Base-by-base conservation (phyloP, 1,140 invertebrate species). In the Carcinoscorpius rotundicauda region DNA sequence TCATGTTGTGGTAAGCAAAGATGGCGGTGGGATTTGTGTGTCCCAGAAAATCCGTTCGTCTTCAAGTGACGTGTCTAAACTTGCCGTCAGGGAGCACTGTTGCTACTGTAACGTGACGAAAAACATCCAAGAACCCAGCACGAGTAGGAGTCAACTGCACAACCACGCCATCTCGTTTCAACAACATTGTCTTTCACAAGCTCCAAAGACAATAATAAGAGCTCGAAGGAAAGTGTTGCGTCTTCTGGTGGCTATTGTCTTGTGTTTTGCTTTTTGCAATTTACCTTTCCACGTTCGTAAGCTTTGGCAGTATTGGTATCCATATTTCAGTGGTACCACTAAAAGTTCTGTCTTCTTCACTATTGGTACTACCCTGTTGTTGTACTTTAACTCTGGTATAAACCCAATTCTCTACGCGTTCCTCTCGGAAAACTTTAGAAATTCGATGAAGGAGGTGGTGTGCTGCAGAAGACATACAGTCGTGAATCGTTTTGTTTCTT, bases 371-470 rank as follows among this genome's bases (percentile, higher is more conserved):
- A 89, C 87, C 76, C 82, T 92, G 57, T 82, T 90, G 68, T 85
- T 88, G 53, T 93, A 90, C 72, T 84, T 87, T 75, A 91, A 92
- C 80, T 89, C 87, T 9, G 89, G 86, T 52, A 81, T 91, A 64
- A 92, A 92, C 77, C 89, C 89, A 3, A 77, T 92, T 57, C 80
- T 92, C 4, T 93, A 93, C 75, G 88, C 88, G 3, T 87, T 91
- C 73, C 80, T 92, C 58, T 91, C 88, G 1, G 84, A 86, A 61
- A 80, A 78, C 62, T 81, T 81, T 64, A 65, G 78, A 29, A 8
- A 6, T 6, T 55, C 6, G 6, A 55, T 55, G 6, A n/a, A 6
- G 6, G 53, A 55, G 1, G n/a, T 55, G n/a, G 1, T 55, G 6
- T 55, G 6, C 6, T 55, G 53, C n/a, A 6, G 53, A 55, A 6